Evolutionary conservation across 30 jellyfish, hydroid and myxozoan species (phyloP).

Genomic region (Hydractinia symbiolongicarpus): DNA sequence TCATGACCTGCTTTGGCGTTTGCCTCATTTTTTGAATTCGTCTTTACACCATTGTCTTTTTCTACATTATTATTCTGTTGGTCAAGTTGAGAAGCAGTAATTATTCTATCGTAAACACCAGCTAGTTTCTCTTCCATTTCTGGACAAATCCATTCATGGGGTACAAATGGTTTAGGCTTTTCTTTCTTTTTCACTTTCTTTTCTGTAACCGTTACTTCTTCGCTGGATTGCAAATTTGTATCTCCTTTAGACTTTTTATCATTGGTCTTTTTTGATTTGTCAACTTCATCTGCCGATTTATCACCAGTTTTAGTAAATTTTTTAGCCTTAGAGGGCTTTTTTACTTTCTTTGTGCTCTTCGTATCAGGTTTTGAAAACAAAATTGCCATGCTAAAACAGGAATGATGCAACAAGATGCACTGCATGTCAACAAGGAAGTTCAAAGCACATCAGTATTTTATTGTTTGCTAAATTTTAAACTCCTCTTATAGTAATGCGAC

Average conservation of each 20-base stretch:
- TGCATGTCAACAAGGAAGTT: too few species aligned
- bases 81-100: neutral
- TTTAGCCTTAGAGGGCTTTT: too few species aligned
- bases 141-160: neutral
- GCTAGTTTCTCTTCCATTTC: conserved; percentile 3
- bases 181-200: neutral
- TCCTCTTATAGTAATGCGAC: too few species aligned
- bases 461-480: too few species aligned
- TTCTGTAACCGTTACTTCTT: neutral
- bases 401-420: too few species aligned
- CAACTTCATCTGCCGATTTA: neutral
- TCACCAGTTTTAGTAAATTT: too few species aligned
- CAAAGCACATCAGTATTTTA: too few species aligned
- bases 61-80: neutral
- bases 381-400: too few species aligned
- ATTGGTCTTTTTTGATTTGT: neutral
- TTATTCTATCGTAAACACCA: neutral
- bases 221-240: neutral
- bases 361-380: too few species aligned
- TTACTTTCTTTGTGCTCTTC: too few species aligned
- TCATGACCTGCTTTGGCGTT: too few species aligned
- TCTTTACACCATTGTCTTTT: neutral
- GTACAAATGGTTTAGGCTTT: neutral
- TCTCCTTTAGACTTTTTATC: neutral
- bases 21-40: too few species aligned